Base-by-base conservation (phyloP, 2,113 vertebrate species). In the Dipodomys ordii region DNA sequence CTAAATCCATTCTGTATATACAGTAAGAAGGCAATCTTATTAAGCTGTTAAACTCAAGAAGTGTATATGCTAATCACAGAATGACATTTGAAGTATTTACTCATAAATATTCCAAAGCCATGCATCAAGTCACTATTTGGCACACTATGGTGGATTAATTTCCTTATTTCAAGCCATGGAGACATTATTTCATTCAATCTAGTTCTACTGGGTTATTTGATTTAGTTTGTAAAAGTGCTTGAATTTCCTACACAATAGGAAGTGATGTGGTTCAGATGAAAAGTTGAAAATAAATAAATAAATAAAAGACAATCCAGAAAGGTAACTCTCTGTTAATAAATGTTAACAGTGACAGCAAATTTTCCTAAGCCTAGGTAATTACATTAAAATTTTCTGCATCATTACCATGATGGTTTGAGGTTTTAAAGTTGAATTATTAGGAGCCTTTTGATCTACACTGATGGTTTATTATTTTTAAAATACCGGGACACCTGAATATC, bases 281-380 rank as follows among this genome's bases (percentile, higher is more conserved):
- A 77, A 9, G 11, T 57, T 64, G 11, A 16, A 1, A 19, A 69
- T 76, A 65, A 67, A 49, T 49, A 49, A 68, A 72, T 44, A 84
- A 53, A 91, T 88, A 73, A 8, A 68, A 79, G 15, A 1, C 7
- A 57, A 57, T 57, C 11, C 68, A 78, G 68, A 90, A 91, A 95
- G 94, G 85, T 74, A 65, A 85, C 27, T 90, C 22, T 90, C n/a
- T 92, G 44, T 35, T 44, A 94, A 60, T 1, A 8, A 82, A 76
- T 87, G 10, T 72, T 77, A 94, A 80, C 92, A 96, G 65, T 86
- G 0, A 25, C 95, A 94, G 16, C 10, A 92, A 68, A 88, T 88
- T 93, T n/a, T 30, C 82, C 35, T 90, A 96, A 95, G 27, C 1
- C 4, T 39, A 91, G 23, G 27, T 74, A 97, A 95, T 92, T 93